Evolutionary conservation across 1,140 invertebrate genomes (phyloP).

Genomic region (Pectinophora gossypiella): DNA sequence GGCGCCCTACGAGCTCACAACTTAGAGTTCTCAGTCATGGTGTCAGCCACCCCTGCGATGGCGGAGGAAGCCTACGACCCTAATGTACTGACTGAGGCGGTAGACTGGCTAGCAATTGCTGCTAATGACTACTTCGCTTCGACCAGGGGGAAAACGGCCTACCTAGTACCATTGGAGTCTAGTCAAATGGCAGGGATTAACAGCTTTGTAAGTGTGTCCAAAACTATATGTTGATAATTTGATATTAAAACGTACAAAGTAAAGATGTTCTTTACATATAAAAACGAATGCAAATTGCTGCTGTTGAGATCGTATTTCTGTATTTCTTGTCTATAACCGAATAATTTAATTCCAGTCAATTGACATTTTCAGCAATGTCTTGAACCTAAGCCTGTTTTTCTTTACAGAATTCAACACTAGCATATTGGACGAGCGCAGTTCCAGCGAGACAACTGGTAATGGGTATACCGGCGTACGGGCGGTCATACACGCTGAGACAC

Average conservation of each 20-base stretch:
- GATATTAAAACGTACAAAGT: too few species aligned
- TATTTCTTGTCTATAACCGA: too few species aligned
- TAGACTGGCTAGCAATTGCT: constrained; percentile 92
- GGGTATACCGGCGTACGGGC: constrained; percentile 49
- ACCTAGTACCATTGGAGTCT: constrained; percentile 85
- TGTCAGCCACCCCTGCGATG: constrained; percentile 89
- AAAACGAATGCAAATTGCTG: too few species aligned
- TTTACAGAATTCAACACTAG: constrained; percentile 45
- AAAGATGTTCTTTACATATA: too few species aligned
- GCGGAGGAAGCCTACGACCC: constrained; percentile 89
- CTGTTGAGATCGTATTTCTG: too few species aligned
- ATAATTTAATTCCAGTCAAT: too few species aligned
- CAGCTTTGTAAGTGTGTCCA: constrained; percentile 43
- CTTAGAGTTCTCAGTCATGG: constrained; percentile 86
- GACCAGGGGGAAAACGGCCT: constrained; percentile 90
- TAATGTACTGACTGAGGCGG: constrained; percentile 78
- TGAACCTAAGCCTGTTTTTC: not conserved
- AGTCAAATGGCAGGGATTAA: constrained; percentile 24
- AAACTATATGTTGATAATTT: too few species aligned
- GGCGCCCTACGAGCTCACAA: constrained; percentile 81
- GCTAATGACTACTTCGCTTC: constrained; percentile 92
- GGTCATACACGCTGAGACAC: constrained; percentile 77
- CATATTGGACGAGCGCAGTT: constrained; percentile 46
- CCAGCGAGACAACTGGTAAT: constrained; percentile 40
- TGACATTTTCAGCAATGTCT: too few species aligned